A percentile compares a stretch with the other conserved stretches of the same genome.
Conservation (phyloP, 2,113 vertebrate species). For the Setophaga petechia region DNA sequence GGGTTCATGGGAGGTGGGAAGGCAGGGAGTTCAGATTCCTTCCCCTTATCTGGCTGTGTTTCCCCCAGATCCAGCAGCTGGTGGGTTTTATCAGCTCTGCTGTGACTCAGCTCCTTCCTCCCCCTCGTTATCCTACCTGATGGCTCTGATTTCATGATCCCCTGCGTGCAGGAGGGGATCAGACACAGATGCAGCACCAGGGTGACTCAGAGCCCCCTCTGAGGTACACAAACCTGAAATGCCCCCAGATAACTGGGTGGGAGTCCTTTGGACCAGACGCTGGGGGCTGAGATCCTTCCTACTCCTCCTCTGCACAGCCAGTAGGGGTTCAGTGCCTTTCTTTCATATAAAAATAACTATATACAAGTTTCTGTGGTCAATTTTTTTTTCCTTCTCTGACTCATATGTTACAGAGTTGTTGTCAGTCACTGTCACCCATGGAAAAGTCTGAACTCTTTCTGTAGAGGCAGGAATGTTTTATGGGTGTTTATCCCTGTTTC, state of each 20-base stretch:
- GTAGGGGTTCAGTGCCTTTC: background rate
- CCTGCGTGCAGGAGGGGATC: background rate
- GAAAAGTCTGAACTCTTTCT: background rate
- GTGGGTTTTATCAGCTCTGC: slow-evolving; percentile 8
- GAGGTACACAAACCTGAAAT: background rate
- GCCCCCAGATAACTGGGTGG: background rate
- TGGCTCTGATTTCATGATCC: background rate
- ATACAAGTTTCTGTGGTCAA: background rate
- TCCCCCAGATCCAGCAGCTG: background rate
- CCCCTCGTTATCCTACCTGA: background rate
- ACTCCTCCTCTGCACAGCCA: background rate
- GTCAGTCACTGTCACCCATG: background rate
- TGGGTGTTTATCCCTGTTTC: rapidly evolving
- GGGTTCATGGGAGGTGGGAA: background rate
- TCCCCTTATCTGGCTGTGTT: background rate
- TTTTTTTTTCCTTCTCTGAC: background rate
- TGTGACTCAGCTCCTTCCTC: slow-evolving; percentile 11
- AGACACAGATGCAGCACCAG: background rate
- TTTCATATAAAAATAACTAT: background rate
- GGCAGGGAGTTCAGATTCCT: background rate
- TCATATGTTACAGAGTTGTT: background rate
- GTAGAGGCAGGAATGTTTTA: background rate
- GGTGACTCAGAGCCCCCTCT: background rate
- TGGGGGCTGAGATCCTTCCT: background rate
- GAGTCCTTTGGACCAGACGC: background rate